A percentile compares a stretch with the other conserved stretches of the same genome.
Conservation (phyloP, 2,113 vertebrate species). For the Paratilapia polleni region DNA sequence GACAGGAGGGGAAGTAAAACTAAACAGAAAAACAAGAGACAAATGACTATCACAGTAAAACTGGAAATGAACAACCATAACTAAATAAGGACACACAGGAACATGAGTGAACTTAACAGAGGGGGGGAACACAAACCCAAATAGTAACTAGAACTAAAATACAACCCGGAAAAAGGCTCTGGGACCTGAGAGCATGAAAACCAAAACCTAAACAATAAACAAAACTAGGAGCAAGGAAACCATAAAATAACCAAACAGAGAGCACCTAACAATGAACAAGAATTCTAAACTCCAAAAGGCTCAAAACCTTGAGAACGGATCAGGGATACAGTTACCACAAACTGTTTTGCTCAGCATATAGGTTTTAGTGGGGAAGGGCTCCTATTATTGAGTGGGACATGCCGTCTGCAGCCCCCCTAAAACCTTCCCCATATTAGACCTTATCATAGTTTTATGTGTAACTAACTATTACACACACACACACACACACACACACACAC, state of each 20-base stretch:
- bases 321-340: neutral
- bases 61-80: too few relatives aligned
- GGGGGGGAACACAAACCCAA: neutral
- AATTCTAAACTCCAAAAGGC: neutral
- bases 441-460: too few relatives aligned
- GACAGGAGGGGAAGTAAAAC: too few relatives aligned
- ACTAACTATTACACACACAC: neutral
- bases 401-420: too few relatives aligned
- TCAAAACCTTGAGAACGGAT: neutral
- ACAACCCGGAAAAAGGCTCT: neutral
- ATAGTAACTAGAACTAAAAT: neutral
- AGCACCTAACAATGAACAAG: neutral
- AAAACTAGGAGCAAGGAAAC: neutral
- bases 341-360: neutral
- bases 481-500: too few relatives aligned
- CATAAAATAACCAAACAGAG: slow-evolving; percentile 4
- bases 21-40: too few relatives aligned
- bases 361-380: too few relatives aligned
- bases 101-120: too few relatives aligned
- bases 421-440: too few relatives aligned
- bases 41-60: too few relatives aligned
- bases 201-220: neutral
- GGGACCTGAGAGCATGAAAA: slow-evolving; percentile 1
- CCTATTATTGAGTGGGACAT: too few relatives aligned
- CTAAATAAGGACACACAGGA: too few relatives aligned